Percentiles rank a stretch among this genome's conserved stretches.
Evolutionary conservation across 2,113 vertebrate species (phyloP).

Genomic region (Phoenicopterus ruber): DNA sequence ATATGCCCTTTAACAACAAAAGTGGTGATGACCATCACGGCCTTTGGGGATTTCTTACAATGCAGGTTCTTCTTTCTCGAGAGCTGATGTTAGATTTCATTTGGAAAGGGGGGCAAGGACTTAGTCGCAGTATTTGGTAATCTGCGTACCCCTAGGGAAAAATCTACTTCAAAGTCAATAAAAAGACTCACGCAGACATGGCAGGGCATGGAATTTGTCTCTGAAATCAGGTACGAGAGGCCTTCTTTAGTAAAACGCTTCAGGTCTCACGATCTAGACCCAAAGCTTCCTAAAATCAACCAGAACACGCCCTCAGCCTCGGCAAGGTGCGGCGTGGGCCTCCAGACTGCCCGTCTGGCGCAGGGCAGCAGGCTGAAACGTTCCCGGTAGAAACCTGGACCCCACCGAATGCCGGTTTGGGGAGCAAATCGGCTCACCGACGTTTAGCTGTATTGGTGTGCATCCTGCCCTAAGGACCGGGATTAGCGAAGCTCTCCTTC

Average conservation of each 20-base stretch:
- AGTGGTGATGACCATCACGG: not conserved
- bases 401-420: not conserved
- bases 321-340: not conserved
- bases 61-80: not conserved
- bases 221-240: not conserved
- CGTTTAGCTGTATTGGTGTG: accelerated
- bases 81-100: slow-evolving; percentile 16
- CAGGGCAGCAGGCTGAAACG: not conserved
- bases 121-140: not conserved
- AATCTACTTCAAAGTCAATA: not conserved
- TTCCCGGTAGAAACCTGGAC: not conserved
- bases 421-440: not conserved
- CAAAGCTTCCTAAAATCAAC: not conserved
- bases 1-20: slow-evolving; percentile 11
- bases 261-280: not conserved
- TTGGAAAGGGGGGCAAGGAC: not conserved
- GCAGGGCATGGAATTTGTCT: not conserved
- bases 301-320: not conserved
- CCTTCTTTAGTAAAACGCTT: not conserved
- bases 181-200: not conserved
- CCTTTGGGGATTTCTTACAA: not conserved
- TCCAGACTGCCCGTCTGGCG: too few relatives aligned
- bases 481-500: not conserved
- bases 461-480: not conserved
- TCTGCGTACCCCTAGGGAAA: not conserved